Evolutionary conservation across 2,888 invertebrate species (phyloP), one percentile per base, ranked within the genome.

Genomic region (Deilephila porcellus): DNA sequence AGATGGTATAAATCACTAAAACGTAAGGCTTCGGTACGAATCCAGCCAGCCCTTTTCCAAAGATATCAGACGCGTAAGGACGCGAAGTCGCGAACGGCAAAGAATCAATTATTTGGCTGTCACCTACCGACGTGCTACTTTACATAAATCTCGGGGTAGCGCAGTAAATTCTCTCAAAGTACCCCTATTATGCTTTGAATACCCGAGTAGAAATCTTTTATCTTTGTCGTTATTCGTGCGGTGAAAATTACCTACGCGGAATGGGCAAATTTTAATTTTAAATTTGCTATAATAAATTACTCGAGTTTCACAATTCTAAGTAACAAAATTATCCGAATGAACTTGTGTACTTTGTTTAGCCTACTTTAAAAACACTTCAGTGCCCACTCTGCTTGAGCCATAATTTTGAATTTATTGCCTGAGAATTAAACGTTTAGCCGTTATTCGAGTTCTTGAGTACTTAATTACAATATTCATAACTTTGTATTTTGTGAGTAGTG

Each of bases 91-190:
- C 76, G 76, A 79, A 70, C 75, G 78, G 71, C 76, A 80, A 84
- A 82, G 83, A 84, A 88, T 86, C 87, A 86, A 88, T 86, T 87
- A 86, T 84, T 77, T 78, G 79, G 77, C 80, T 85, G 84, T 88
- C 86, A 79, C 80, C 78, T 80, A 82, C 77, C 80, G 83, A 81
- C 76, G 76, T 74, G 77, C 75, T 79, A 80, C 79, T 84, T 82
- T 80, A 83, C 85, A 73, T 76, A 81, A 79, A 81, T 81, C 81
- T 77, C 74, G 62, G 72, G 72, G 84, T 87, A 90, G 85, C 77
- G 85, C 84, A 83, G 84, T 88, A 86, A 88, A 88, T 89, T 85
- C 75, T 72, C 74, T 63, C 71, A 74, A 78, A 81, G 79, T 78
- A 78, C 76, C 76, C 76, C 78, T 78, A 80, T 79, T 79, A 79